Conservation (phyloP, 2,888 invertebrate genomes). For the Dicyrtoma fusca region DNA sequence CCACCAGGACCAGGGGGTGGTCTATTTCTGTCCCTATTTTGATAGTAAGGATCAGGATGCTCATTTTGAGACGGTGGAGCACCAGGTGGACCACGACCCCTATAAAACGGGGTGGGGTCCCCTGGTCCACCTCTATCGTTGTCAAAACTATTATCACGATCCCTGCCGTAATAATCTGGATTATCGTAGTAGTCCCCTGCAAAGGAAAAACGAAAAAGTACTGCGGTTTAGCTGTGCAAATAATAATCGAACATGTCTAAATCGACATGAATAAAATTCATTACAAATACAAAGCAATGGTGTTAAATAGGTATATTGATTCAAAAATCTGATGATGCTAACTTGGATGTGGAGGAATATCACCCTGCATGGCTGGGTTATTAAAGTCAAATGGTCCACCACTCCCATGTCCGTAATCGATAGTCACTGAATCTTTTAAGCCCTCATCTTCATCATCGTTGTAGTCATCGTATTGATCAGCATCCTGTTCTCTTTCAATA, state of each 20-base stretch:
- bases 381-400: not conserved
- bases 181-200: conserved; percentile 36
- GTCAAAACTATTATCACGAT: too few relatives aligned
- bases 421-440: conserved; percentile 42
- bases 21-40: too few relatives aligned
- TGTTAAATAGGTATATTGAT: not conserved
- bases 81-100: not conserved
- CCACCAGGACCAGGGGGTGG: not conserved
- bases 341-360: conserved; percentile 32
- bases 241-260: not conserved
- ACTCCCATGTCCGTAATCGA: conserved; percentile 53
- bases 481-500: conserved; percentile 34
- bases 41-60: not conserved
- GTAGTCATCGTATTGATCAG: conserved; percentile 33
- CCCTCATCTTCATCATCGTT: conserved; percentile 22
- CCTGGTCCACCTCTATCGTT: not conserved
- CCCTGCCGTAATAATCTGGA: not conserved
- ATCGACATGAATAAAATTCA: not conserved
- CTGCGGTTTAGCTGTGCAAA: too few relatives aligned
- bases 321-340: not conserved
- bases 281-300: not conserved
- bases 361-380: not conserved
- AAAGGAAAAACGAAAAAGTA: conserved; percentile 6
- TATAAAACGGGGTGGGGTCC: not conserved
- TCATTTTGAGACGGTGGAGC: not conserved